phyloP scores from a whole-genome alignment of 2,888 invertebrate genomes.

The Drosophila picticornis region DNA sequence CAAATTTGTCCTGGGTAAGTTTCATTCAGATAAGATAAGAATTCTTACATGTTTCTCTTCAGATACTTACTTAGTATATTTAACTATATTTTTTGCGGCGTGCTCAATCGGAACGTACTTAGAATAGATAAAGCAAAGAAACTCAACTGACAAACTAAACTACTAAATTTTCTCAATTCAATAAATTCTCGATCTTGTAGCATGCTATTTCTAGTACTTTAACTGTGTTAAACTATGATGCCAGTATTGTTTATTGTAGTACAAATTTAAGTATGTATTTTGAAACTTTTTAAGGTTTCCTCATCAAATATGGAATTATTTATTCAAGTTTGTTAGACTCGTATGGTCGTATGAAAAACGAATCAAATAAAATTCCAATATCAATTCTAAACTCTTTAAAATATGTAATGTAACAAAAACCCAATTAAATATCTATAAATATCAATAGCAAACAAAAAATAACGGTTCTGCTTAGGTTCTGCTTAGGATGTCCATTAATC shows the following conservation, averaged over 20 bases:
- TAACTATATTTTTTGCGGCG: constrained; percentile 13
- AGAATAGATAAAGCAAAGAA: constrained; percentile 9
- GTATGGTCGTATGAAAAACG: not conserved
- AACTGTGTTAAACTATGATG: not conserved
- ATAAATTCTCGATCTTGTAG: not conserved
- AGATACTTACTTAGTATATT: not conserved
- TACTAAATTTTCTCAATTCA: constrained; percentile 1
- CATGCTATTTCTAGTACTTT: not conserved
- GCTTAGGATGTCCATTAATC: not conserved
- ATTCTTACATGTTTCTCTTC: not conserved
- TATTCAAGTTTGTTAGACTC: not conserved
- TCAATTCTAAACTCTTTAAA: not conserved
- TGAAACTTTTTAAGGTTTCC: not conserved
- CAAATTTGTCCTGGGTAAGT: too few species aligned
- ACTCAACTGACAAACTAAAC: constrained; percentile 19
- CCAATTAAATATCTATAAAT: not conserved
- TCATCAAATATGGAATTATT: not conserved
- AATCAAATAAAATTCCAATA: not conserved
- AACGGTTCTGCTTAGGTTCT: not conserved
- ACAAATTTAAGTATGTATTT: not conserved
- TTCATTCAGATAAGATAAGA: too few species aligned
- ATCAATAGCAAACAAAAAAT: not conserved
- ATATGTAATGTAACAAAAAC: not conserved
- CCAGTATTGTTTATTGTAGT: not conserved
- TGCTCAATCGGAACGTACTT: constrained; percentile 46